Conservation (phyloP, 2,888 invertebrate genomes). For the Bombylius major region DNA sequence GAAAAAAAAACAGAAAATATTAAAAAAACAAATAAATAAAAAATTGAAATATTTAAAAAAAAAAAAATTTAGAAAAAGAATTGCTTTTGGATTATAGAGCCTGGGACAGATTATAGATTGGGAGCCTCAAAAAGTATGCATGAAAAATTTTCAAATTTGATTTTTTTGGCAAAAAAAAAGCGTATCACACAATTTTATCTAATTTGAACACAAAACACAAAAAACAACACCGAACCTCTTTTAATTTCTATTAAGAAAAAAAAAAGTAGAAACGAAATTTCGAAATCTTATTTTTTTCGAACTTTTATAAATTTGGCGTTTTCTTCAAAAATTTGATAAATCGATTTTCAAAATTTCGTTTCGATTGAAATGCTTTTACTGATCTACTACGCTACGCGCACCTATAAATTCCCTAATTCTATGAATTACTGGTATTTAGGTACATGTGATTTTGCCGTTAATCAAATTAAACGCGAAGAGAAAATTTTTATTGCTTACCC, state of each 20-base stretch:
- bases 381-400: no score
- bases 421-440: background rate
- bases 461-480: conserved; percentile 14
- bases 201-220: no score
- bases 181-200: background rate
- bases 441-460: background rate
- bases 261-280: no score
- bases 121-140: conserved; percentile 8
- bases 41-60: no score
- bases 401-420: conserved; percentile 17
- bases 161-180: conserved; percentile 30
- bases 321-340: no score
- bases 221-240: no score
- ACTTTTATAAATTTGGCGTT: conserved; percentile 12
- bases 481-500: conserved; percentile 56
- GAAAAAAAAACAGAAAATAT: background rate
- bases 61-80: background rate
- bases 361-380: no score
- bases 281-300: no score
- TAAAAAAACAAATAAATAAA: background rate
- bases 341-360: no score
- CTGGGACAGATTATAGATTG: background rate
- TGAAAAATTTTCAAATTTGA: conserved; percentile 34
- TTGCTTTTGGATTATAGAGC: background rate
- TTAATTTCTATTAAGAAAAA: no score